Percentiles rank a stretch among this genome's conserved stretches.
Evolutionary conservation across 2,113 vertebrate species (phyloP).

Genomic region (Antechinus flavipes): DNA sequence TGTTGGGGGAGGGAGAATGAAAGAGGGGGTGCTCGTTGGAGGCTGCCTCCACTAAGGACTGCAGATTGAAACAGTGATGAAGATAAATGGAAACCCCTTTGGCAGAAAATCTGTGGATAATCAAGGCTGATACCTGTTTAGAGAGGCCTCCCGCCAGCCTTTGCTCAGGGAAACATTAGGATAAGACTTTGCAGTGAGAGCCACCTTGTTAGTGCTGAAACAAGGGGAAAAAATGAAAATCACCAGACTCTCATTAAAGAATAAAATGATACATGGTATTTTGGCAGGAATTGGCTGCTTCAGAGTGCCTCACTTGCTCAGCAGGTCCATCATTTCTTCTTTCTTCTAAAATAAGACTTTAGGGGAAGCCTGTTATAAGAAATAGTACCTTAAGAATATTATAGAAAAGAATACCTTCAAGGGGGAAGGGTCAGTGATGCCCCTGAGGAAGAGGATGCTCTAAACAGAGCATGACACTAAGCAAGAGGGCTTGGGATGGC

Average conservation of each 20-base stretch:
- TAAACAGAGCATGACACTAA: not conserved
- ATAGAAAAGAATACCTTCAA: not conserved
- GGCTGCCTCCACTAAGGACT: slow-evolving; percentile 33
- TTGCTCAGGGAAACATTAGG: not conserved
- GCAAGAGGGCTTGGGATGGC: not conserved
- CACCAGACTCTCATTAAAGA: slow-evolving; percentile 57
- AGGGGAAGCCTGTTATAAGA: not conserved
- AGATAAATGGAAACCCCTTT: slow-evolving; percentile 65
- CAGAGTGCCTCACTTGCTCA: not conserved
- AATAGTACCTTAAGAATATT: not conserved
- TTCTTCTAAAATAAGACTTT: not conserved
- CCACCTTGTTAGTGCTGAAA: slow-evolving; percentile 26
- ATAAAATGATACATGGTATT: slow-evolving; percentile 49
- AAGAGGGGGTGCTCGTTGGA: slow-evolving; percentile 21
- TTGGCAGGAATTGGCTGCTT: slow-evolving; percentile 51
- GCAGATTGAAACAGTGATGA: slow-evolving; percentile 66
- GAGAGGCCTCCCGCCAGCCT: slow-evolving; percentile 30
- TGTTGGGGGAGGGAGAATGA: not conserved
- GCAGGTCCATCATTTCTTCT: not conserved
- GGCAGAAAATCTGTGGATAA: slow-evolving; percentile 46
- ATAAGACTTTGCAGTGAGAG: slow-evolving; percentile 3
- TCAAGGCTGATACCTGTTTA: slow-evolving; percentile 11
- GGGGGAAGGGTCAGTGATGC: not conserved
- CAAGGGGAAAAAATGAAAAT: slow-evolving; percentile 20
- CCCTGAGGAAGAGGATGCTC: not conserved